Base-by-base conservation (phyloP, 1,140 invertebrate species). In the Diuraphis noxia region DNA sequence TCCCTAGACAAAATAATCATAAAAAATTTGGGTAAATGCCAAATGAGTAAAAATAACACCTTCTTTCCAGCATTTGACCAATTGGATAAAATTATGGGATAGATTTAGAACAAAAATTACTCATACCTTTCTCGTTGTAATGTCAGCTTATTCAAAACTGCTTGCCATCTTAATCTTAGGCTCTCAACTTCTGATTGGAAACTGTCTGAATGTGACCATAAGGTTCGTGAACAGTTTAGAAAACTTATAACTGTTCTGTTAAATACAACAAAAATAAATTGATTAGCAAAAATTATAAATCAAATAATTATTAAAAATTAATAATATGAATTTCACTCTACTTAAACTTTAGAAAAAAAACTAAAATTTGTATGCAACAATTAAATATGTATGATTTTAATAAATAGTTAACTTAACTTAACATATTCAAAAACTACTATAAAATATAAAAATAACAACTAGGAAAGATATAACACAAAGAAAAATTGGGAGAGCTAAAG, bases 91-190 rank as follows among this genome's bases (percentile, higher is more conserved):
- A 91, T 90, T 49, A 89, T 77, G 72, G n/a, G 72, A 77, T 89
- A 77, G 88, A 77, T 89, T 91, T 91, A 91, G 43, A 91, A 81
- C 43, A 82, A 52, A 91, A 91, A 79, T 38, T 90, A 82, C 13
- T 82, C 72, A 91, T 82, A 91, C 89, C 7, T 91, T 81, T 91
- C 89, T 91, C 89, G 40, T 91, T 91, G 89, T 21, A 43, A 38
- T 81, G 89, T 91, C 34, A 91, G 81, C 43, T 91, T 91, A 91
- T 91, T 91, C 82, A 91, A 91, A 49, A 91, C 89, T 81, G 46
- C 77, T 91, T 91, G 89, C 89, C 89, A 91, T 82, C 89, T 82
- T 91, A 91, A 49, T 81, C 89, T 91, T 23, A 91, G 77, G 30
- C 72, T 91, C 25, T 91, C 56, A 40, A 91, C 89, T 91, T 91